Evolutionary conservation across 53 echinoderm and acorn worm genomes (phyloP), one percentile per base, ranked within the genome.

Genomic region (Apostichopus leukothele): DNA sequence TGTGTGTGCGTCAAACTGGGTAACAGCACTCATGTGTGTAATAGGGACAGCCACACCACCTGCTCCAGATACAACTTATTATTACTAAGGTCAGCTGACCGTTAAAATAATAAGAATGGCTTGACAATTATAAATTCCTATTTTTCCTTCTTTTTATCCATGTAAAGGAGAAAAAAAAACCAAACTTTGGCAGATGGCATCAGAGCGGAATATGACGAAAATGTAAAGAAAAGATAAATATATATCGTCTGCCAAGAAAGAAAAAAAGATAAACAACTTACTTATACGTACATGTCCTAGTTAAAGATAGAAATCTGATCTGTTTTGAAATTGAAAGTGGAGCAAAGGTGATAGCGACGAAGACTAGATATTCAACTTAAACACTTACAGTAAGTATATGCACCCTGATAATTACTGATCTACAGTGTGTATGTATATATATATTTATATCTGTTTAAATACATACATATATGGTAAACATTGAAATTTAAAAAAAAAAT

Each of bases 21-120:
- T 54, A 81, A 81, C 59, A 59, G 14, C 81, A 22, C 16, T 81
- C 81, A 81, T 81, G 81, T 81, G 81, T 81, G 55, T 81, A 81
- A 81, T 81, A 54, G 81, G 71, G 81, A 81, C 79, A 19, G 55
- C 81, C 54, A 81, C 81, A 59, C 81, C 81, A 81, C 81, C 81
- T 81, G 81, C 81, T 81, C 81, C 81, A 81, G 53, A 55, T 81
- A 22, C n/a, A 14, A 59, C 10, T 81, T 54, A 55, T 81, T 55
- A 55, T 81, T 55, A 12, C 81, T 20, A 11, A 23, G 81, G 54
- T 81, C 81, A 81, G 81, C 81, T 81, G 81, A 81, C 81, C 81
- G 81, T 81, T 81, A 81, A 59, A 59, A 81, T 59, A 81, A 81
- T 55, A 81, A 81, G 19, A 81, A 81, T 81, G 53, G 55, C 81